Conservation (phyloP, 2,797 vertebrate species). For the Gallinago stenura region DNA sequence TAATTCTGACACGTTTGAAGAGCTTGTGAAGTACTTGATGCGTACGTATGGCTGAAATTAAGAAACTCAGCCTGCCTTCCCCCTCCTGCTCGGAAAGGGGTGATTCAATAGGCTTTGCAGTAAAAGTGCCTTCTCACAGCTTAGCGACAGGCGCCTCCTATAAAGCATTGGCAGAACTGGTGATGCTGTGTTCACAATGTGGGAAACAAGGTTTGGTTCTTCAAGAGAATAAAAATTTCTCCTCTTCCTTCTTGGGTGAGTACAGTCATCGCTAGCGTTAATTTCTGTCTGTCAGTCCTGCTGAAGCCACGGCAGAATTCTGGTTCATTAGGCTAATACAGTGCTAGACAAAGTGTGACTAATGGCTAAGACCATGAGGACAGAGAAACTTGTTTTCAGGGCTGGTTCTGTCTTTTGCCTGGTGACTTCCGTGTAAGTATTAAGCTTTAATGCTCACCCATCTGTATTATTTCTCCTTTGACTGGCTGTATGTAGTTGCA, state of each 20-base stretch:
- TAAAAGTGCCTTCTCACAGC: not conserved
- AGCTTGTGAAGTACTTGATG: not conserved
- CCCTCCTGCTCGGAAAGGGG: not conserved
- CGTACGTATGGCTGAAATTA: not conserved
- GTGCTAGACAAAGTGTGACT: not conserved
- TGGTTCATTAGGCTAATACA: not conserved
- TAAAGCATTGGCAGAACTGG: fast-evolving
- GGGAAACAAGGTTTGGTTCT: not conserved
- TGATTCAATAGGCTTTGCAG: not conserved
- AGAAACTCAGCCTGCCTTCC: not conserved
- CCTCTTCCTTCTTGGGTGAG: fast-evolving
- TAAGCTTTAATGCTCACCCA: not conserved
- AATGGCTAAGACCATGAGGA: not conserved
- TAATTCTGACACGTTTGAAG: not conserved
- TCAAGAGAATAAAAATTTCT: not conserved
- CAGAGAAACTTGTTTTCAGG: not conserved
- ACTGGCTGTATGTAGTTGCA: not conserved
- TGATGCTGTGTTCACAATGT: not conserved
- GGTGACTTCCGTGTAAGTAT: not conserved
- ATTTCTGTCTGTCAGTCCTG: not conserved
- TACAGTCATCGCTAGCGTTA: not conserved
- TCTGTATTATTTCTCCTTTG: not conserved
- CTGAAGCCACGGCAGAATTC: not conserved
- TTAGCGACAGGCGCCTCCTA: not conserved
- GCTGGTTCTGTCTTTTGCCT: not conserved